A percentile compares a stretch with the other conserved stretches of the same genome.
phyloP scores from a whole-genome alignment of 2,113 vertebrate species.

The Chamaetylas fuelleborni region DNA sequence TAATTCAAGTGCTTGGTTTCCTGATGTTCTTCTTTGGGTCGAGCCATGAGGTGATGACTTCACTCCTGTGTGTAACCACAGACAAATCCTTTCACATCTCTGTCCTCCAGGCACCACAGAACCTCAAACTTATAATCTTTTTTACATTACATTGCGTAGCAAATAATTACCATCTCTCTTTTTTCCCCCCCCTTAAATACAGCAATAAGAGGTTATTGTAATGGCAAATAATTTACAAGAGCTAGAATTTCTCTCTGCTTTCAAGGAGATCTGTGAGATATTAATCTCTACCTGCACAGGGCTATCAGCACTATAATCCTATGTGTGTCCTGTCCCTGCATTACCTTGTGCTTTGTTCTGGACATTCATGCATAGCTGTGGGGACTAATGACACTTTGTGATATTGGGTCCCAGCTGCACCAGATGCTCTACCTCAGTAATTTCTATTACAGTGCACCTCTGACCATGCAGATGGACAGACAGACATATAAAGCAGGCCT shows the following conservation, averaged over 20 bases:
- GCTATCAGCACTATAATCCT: background rate
- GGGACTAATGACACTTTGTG: background rate
- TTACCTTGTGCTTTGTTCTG: background rate
- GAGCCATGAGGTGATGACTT: accelerated
- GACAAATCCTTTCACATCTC: background rate
- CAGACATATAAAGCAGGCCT: background rate
- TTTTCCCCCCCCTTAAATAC: background rate
- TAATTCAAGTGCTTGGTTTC: background rate
- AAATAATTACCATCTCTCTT: background rate
- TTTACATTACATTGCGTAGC: background rate
- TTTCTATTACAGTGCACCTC: background rate
- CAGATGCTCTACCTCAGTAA: background rate
- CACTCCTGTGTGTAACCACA: background rate
- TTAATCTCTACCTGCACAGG: background rate
- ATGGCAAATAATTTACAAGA: background rate
- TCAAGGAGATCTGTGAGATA: background rate
- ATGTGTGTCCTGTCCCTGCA: accelerated
- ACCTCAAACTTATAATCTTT: background rate
- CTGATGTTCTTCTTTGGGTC: background rate
- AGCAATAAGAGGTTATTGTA: background rate
- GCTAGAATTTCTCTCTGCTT: background rate
- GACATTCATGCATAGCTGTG: background rate
- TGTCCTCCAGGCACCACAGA: background rate
- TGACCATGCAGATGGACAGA: background rate
- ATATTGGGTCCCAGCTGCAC: background rate